Evolutionary conservation across 2,797 vertebrate genomes (phyloP), one percentile per base, ranked within the genome.

Genomic region (Cygnus olor): DNA sequence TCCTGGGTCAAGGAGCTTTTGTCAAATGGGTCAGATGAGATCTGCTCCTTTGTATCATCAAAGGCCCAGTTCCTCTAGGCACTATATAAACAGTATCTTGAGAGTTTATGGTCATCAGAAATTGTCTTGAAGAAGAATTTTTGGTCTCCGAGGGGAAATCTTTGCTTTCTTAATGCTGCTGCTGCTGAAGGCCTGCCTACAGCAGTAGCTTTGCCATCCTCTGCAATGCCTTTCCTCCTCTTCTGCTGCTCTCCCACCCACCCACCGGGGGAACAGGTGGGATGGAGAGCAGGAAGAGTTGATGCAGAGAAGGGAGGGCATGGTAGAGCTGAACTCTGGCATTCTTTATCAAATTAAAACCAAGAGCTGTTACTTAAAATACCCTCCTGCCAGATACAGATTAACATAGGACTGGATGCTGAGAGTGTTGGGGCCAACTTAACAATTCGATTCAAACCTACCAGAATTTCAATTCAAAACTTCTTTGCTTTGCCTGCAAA

Each of bases 281-380:
- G 45, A 61, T n/a, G 19, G 53, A 74, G 56, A 90, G 64, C 25
- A 36, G 61, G 25, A 90, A 65, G 16, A 20, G 21, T 20, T 79
- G 54, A 54, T 90, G 57, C 61, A 74, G 71, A n/a, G 81, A 87
- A 36, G 38, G 42, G 45, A 78, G 25, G 42, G 45, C 51, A 20
- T 56, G 38, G 57, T 51, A 54, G 61, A 82, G 30, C 45, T 17
- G 17, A 88, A 83, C 12, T 54, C 69, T 91, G 66, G 19, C 32
- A 56, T 44, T 47, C 61, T 78, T 90, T 40, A 17, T 38, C 15
- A 16, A 44, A 88, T 89, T 81, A 80, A 90, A 94, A 72, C 63
- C 56, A 58, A 89, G 54, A 60, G 51, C 51, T 80, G 76, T 95
- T 95, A 92, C 87, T 93, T 95, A 96, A 95, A 93, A 68, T 54